Evolutionary conservation across 2,113 vertebrate species (phyloP).

Genomic region (Callaeas wilsoni): DNA sequence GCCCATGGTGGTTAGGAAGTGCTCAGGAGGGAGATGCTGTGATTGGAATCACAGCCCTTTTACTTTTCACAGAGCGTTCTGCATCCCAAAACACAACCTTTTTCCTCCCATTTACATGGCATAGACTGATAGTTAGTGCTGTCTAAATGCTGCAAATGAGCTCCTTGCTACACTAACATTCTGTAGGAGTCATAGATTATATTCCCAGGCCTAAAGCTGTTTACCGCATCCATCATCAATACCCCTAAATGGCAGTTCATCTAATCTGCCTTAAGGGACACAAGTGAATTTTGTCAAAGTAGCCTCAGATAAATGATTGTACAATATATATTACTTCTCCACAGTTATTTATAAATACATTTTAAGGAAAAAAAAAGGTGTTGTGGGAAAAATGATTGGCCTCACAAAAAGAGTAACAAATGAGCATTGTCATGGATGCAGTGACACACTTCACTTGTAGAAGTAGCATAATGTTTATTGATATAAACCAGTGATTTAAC

Average conservation of each 20-base stretch:
- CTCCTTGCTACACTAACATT: slow-evolving; percentile 25
- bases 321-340: neutral
- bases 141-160: slow-evolving; percentile 56
- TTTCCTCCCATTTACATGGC: slow-evolving; percentile 48
- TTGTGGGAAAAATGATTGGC: neutral
- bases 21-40: slow-evolving; percentile 25
- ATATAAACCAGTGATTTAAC: neutral
- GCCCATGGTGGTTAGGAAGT: neutral
- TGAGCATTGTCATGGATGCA: neutral
- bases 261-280: slow-evolving; percentile 46
- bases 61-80: neutral
- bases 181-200: slow-evolving; percentile 46
- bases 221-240: slow-evolving; percentile 51
- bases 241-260: slow-evolving; percentile 49
- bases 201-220: slow-evolving; percentile 38
- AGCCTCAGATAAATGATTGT: neutral
- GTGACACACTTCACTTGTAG: neutral
- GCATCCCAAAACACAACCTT: slow-evolving; percentile 21
- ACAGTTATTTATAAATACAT: slow-evolving; percentile 21
- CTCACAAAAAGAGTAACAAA: neutral
- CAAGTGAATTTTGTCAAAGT: slow-evolving; percentile 9
- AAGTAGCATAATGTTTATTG: neutral
- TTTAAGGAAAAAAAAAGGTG: neutral
- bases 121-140: slow-evolving; percentile 44
- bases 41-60: slow-evolving; percentile 21